Base-by-base conservation (phyloP, 2,113 vertebrate genomes). In the Electrona antarctica region DNA sequence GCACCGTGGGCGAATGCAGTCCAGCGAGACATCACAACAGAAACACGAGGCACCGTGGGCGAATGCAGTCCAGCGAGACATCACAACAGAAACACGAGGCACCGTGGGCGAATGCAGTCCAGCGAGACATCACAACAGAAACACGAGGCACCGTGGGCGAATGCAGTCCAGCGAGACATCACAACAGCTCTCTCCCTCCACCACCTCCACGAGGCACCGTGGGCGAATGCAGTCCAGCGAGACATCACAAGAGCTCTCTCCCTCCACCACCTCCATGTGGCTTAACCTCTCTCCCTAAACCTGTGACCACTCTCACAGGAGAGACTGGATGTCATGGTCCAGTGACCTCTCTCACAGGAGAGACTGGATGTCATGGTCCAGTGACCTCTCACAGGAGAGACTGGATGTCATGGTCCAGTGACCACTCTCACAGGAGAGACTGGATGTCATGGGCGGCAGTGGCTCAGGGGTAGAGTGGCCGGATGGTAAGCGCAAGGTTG, bases 271-370 rank as follows among this genome's bases (percentile, higher is more conserved):
- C 12, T 7, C 47, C 8, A 15, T 0, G 2, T 33, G 48, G 57
- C 61, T 79, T 58, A 54, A 59, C n/a, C 55, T 64, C 61, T 78
- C 77, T 70, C 58, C 56, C 54, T 60, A 13, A 7, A 69, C 79
- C 60, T 57, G 52, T 64, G n/a, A n/a, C n/a, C n/a, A n/a, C n/a
- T 21, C 21, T 21, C 21, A 21, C 21, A 21, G 21, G 1, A 21
- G 21, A 21, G 21, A 2, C 21, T 21, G 21, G 21, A 21, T 21
- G 21, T 21, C 21, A 21, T 21, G 21, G 21, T n/a, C n/a, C n/a
- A n/a, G 47, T 67, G 63, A 73, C 33, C 1, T 2, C 8, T 13
- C 48, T 49, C 48, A 49, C 48, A 49, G 4, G 51, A 13, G 8
- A 54, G 11, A 54, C 0, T 41, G 33, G 46, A 47, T 64, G 76